Base-by-base conservation (phyloP, 2,797 vertebrate species). In the Rhinella marina region DNA sequence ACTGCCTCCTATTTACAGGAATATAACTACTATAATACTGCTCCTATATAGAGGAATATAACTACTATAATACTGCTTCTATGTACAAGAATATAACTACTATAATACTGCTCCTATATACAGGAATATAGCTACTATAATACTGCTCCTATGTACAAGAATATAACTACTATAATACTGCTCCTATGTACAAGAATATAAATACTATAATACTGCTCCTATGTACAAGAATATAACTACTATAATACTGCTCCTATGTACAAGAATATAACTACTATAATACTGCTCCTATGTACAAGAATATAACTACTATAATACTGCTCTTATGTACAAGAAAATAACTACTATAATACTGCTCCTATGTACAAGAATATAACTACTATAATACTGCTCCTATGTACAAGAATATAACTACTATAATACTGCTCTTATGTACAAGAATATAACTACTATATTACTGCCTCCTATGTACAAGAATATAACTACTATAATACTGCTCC, bases 331-430 rank as follows among this genome's bases (percentile, higher is more conserved):
- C 64, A 66, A 62, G 61, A 62, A 62, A n/a, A 62, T 62, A 62
- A 62, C 61, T 62, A 62, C 61, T 62, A 62, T 62, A 66, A 66
- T 66, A 66, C 64, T 27, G 64, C 64, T 14, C 64, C 64, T 66
- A 25, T 66, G 64, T 66, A 66, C 25, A 66, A 66, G 64, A 66
- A 66, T 70, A 70, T 70, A 70, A 70, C 66, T 70, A 70, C 66
- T 70, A 70, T 29, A 70, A 70, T 70, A 70, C 66, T 29, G 13
- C 61, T 12, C 6, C 27, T 70, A 70, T 70, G 14, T 70, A 70
- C 66, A 70, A 70, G 66, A 70, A 70, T 70, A 70, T 70, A 66
- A 70, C 66, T 70, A 70, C 66, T 70, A 70, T 70, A 70, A 66
- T 66, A 66, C 62, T 66, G 62, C 62, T 10, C 62, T n/a, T 66